phyloP scores from a whole-genome alignment of 2,888 invertebrate species.

The Coleophora flavipennella region DNA sequence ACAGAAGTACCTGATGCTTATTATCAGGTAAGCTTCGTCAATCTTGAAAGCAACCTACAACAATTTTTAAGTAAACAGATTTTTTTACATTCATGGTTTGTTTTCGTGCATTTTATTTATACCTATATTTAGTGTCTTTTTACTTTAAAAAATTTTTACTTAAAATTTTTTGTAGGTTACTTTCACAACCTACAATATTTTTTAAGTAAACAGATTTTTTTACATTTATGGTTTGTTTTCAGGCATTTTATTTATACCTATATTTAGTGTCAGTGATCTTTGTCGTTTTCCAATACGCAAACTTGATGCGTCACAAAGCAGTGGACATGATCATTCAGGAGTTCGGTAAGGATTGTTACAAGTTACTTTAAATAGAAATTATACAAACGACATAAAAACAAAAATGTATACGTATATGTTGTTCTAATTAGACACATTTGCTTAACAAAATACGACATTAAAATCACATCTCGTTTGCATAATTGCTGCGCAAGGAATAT shows the following conservation, averaged over 20 bases:
- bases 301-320: conserved; percentile 76
- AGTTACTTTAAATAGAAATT: conserved; percentile 1
- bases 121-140: conserved; percentile 84
- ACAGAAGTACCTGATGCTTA: conserved; percentile 81
- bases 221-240: conserved; percentile 25
- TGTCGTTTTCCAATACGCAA: conserved; percentile 80
- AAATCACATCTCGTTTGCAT: conserved; percentile 70
- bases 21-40: conserved; percentile 78
- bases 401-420: conserved; percentile 19
- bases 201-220: background rate
- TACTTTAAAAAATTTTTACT: background rate
- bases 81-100: background rate
- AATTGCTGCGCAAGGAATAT: conserved; percentile 60
- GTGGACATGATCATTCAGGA: conserved; percentile 73
- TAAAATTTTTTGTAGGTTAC: background rate
- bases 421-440: conserved; percentile 61
- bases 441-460: conserved; percentile 69
- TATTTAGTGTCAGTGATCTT: conserved; percentile 84
- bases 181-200: background rate
- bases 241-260: conserved; percentile 88
- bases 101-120: conserved; percentile 86
- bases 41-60: background rate
- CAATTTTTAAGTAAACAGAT: background rate
- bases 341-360: conserved; percentile 46
- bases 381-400: background rate